Conservation (phyloP, 2,797 vertebrate genomes). For the Sebastes iracundus region DNA sequence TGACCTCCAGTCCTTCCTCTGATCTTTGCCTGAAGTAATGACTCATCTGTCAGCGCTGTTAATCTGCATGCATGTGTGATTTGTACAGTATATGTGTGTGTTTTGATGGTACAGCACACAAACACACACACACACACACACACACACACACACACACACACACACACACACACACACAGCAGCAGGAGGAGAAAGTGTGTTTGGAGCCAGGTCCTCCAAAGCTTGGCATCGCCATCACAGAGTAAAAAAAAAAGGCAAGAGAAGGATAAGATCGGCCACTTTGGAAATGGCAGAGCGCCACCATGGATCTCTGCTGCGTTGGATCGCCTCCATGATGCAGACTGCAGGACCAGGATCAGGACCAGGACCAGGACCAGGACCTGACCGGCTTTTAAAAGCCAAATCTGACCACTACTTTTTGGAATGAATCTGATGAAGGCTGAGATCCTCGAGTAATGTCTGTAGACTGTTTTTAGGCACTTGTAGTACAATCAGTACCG, state of each 20-base stretch:
- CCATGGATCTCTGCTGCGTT: slow-evolving; percentile 43
- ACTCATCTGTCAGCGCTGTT: slow-evolving; percentile 60
- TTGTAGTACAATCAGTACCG: not conserved
- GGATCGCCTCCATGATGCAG: slow-evolving; percentile 44
- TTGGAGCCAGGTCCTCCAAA: slow-evolving; percentile 56
- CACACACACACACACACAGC: slow-evolving; percentile 36
- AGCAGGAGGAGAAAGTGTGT: slow-evolving; percentile 32
- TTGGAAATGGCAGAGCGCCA: slow-evolving; percentile 58
- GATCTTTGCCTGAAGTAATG: slow-evolving; percentile 57
- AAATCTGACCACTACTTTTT: slow-evolving; percentile 31
- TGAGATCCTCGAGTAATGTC: not conserved
- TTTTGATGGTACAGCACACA: slow-evolving; percentile 37
- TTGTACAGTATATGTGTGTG: slow-evolving; percentile 30
- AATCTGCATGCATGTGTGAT: slow-evolving; percentile 47
- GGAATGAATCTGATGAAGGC: not conserved
- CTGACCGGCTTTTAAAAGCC: not conserved
- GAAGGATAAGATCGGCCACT: slow-evolving; percentile 43
- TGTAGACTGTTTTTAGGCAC: not conserved
- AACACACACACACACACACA: slow-evolving; percentile 34
- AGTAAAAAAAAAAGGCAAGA: slow-evolving; percentile 20
- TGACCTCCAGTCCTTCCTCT: slow-evolving; percentile 57
- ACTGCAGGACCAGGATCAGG: slow-evolving; percentile 7
- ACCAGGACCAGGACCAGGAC: not conserved
- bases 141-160: slow-evolving; percentile 38
- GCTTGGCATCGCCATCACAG: slow-evolving; percentile 51